These are phyloP conservation scores for Lophotriccus pileatus DNA, from an alignment of 2,797 vertebrate species.

Conservation along the genomic window DNA sequence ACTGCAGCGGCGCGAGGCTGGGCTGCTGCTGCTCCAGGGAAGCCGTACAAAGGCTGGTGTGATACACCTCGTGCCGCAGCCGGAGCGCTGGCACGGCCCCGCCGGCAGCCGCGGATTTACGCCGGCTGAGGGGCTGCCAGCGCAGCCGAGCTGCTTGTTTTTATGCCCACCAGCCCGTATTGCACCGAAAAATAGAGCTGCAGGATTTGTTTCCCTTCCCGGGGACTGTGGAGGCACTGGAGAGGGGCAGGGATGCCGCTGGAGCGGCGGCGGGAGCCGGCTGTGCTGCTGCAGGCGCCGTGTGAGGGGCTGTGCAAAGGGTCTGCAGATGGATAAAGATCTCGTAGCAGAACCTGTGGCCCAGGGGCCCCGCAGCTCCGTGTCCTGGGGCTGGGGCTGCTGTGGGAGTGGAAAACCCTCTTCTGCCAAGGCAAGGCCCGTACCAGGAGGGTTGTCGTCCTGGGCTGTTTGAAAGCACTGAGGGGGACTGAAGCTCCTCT, in stretches of 20 bases:
- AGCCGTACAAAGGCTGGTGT: slow-evolving; percentile 48
- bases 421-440: background rate
- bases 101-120: background rate
- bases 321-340: background rate
- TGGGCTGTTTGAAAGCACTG: background rate
- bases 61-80: background rate
- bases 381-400: accelerated
- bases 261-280: background rate
- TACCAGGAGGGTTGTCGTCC: background rate
- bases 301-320: background rate
- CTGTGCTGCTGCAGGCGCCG: background rate
- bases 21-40: slow-evolving; percentile 65
- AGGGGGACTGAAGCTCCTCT: background rate
- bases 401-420: accelerated
- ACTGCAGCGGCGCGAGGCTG: slow-evolving; percentile 69
- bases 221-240: background rate
- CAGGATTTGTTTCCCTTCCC: background rate
- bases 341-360: background rate
- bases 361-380: accelerated
- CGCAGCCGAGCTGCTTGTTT: background rate
- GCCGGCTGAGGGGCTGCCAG: background rate
- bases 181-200: background rate
- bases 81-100: background rate
- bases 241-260: background rate
- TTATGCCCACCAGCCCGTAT: background rate